Conservation (phyloP, 2,888 invertebrate genomes). For the Julus scanicus region DNA sequence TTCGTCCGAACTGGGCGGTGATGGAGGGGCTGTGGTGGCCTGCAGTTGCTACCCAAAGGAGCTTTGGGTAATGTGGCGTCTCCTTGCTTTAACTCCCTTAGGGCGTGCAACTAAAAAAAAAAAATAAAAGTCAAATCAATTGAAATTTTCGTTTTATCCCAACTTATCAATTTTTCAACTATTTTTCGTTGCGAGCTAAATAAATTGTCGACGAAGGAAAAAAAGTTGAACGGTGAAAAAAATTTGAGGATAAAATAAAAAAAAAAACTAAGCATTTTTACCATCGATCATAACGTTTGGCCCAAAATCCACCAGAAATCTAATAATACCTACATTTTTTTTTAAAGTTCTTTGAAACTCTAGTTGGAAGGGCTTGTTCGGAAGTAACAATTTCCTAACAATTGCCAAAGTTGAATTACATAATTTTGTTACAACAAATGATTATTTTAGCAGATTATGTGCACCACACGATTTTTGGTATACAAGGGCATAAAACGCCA, state of each 20-base stretch:
- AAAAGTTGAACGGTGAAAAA: background rate
- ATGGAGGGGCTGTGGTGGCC: conserved; percentile 92
- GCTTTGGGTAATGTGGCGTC: conserved; percentile 87
- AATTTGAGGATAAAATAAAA: background rate
- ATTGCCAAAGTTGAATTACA: background rate
- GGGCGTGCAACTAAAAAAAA: conserved; percentile 81
- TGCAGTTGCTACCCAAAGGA: conserved; percentile 91
- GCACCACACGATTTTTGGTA: too few species aligned
- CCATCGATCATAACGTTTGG: background rate
- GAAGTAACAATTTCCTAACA: background rate
- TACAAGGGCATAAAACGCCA: too few species aligned
- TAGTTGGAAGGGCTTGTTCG: background rate
- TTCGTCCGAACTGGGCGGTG: conserved; percentile 95
- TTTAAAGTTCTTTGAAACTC: too few species aligned
- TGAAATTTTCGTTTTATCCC: background rate
- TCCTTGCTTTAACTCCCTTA: conserved; percentile 90
- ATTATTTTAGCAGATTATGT: too few species aligned
- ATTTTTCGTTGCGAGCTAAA: background rate
- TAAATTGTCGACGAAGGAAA: background rate
- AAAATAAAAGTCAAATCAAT: conserved; percentile 38
- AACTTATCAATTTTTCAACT: background rate
- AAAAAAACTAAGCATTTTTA: background rate
- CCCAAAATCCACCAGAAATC: background rate
- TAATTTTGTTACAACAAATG: too few species aligned
- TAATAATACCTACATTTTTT: background rate